These are phyloP conservation scores for Pantherophis alleghaniensis DNA, from an alignment of 2,797 vertebrate species.

Conservation along the genomic window DNA sequence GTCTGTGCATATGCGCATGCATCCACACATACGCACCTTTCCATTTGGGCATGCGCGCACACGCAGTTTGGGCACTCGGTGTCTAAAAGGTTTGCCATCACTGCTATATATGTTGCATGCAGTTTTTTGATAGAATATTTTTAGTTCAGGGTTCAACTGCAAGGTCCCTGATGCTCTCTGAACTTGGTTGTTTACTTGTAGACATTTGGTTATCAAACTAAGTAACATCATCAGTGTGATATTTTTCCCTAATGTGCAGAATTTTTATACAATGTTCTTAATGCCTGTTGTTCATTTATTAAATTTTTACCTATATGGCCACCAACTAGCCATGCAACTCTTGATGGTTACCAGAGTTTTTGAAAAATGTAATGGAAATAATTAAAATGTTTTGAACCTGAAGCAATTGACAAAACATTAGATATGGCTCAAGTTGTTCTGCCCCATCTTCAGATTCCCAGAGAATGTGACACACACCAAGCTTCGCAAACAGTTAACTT, in stretches of 20 bases:
- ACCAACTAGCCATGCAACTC: background rate
- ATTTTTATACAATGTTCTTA: background rate
- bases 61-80: no score
- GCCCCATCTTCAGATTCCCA: no score
- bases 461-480: no score
- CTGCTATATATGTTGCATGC: background rate
- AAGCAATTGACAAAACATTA: background rate
- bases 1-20: no score
- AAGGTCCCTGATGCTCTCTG: background rate
- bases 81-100: no score
- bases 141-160: background rate
- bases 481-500: no score
- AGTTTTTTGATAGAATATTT: background rate
- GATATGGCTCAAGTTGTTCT: background rate
- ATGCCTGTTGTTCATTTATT: background rate
- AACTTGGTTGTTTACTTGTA: background rate
- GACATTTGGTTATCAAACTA: background rate
- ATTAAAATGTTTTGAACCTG: background rate
- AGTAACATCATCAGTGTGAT: background rate
- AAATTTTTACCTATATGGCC: background rate
- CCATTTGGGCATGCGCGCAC: no score
- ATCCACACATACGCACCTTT: no score
- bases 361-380: background rate
- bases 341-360: background rate
- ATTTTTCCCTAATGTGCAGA: background rate